Evolutionary conservation across 2,113 vertebrate genomes (phyloP).

Genomic region (Sapayoa aenigma): DNA sequence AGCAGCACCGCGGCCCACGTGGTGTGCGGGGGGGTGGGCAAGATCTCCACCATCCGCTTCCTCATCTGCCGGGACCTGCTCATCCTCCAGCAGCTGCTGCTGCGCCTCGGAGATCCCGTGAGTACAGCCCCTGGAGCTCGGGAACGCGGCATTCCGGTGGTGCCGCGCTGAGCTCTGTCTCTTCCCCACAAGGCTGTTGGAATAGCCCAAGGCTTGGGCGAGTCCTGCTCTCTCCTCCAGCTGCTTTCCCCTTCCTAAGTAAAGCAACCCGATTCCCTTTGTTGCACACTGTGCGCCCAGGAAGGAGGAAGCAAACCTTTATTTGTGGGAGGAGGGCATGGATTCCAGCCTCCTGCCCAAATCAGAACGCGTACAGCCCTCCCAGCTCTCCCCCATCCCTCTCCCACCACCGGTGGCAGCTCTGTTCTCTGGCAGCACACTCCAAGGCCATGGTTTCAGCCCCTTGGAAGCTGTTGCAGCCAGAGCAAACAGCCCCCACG

Average conservation of each 20-base stretch:
- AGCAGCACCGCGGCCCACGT: conserved; percentile 72
- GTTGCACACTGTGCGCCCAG: background rate
- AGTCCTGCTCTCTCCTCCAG: background rate
- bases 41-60: conserved; percentile 81
- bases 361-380: background rate
- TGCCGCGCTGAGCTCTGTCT: background rate
- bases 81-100: conserved; percentile 87
- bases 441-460: background rate
- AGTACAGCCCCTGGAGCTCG: conserved; percentile 36
- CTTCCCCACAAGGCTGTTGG: background rate
- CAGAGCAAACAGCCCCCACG: background rate
- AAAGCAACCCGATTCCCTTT: background rate
- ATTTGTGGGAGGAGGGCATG: background rate
- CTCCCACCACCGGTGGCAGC: background rate
- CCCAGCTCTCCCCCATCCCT: background rate
- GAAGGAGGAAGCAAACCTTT: background rate
- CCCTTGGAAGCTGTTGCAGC: background rate
- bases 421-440: background rate
- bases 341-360: background rate
- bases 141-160: background rate
- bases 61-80: conserved; percentile 89
- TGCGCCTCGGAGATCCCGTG: conserved; percentile 84
- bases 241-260: background rate
- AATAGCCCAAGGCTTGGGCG: background rate
- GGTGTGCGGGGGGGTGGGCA: conserved; percentile 81